Base-by-base conservation (phyloP, 2,113 vertebrate species). In the Trematocara variabile region DNA sequence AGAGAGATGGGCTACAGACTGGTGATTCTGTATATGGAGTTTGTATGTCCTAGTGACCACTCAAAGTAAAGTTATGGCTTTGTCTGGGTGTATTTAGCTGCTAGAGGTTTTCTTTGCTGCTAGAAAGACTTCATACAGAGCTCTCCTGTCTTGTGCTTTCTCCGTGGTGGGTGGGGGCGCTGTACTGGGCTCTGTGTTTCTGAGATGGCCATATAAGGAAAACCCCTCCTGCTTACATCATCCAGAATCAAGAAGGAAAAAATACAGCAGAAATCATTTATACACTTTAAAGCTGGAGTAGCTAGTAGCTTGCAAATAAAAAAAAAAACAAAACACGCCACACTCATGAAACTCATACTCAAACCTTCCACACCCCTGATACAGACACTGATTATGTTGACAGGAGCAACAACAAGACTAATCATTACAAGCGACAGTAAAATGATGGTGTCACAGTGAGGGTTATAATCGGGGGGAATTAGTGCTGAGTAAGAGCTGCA, bases 401-500 rank as follows among this genome's bases (percentile, higher is more conserved):
- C 79, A 80, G 81, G 63, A 79, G 53, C 73, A 68, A 81, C 68
- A 86, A 81, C 30, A 63, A 75, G 50, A 50, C 10, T 7, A 44
- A 63, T 80, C 79, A 89, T 91, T 68, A 82, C 53, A 77, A 70
- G 80, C 3, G 39, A 41, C 84, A 41, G 78, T 16, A 48, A 55
- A 52, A 53, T 80, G 53, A 77, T 7, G 63, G 53, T 70, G 79
- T 89, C 55, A 81, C n/a, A 53, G 85, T 80, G 77, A 80, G 70
- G 55, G 84, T 90, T 91, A 83, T 68, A 20, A 81, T 63, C 4
- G 14, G 9, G 80, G 56, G 80, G 65, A 86, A 87, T 11, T 65
- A 81, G 77, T 78, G 84, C 87, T 77, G 86, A 84, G 58, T 86
- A 78, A 91, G 83, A 79, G 79, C 34, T 44, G 50, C 37, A 75